Percentiles rank a stretch among this genome's conserved stretches.
These are phyloP conservation scores for Campoletis sonorensis DNA, from an alignment of 1,140 invertebrate genomes.

Conservation along the genomic window DNA sequence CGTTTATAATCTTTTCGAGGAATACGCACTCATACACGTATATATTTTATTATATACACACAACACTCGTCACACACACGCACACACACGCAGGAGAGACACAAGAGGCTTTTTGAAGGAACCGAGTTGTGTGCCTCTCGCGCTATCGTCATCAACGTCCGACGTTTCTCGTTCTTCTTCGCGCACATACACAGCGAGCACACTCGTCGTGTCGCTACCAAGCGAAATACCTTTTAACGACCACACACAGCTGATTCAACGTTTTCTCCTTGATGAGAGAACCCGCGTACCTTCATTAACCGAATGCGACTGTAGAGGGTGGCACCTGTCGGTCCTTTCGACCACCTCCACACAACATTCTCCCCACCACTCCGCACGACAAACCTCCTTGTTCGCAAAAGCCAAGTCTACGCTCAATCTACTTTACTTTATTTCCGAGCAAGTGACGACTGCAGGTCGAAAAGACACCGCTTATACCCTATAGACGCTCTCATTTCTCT, in stretches of 20 bases:
- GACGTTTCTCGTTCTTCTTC: slow-evolving; percentile 7
- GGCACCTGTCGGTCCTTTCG: slow-evolving; percentile 53
- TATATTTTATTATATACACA: too few species aligned
- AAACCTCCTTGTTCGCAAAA: background rate
- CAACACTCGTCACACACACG: background rate
- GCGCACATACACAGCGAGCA: background rate
- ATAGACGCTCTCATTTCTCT: background rate
- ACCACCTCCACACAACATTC: background rate
- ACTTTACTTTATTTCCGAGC: background rate
- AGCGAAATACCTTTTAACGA: slow-evolving; percentile 16
- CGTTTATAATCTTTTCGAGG: background rate
- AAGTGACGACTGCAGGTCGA: background rate
- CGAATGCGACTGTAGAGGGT: slow-evolving; percentile 46
- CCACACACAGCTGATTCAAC: slow-evolving; percentile 21
- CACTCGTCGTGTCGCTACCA: background rate
- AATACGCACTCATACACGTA: background rate
- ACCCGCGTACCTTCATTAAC: slow-evolving; percentile 37
- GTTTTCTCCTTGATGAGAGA: slow-evolving; percentile 4
- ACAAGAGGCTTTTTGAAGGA: slow-evolving; percentile 7
- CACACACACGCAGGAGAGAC: background rate
- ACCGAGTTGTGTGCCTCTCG: slow-evolving; percentile 5
- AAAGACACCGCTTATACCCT: background rate
- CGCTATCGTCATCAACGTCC: slow-evolving; percentile 10
- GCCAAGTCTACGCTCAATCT: background rate
- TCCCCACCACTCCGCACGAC: background rate